Percentiles rank a stretch among this genome's conserved stretches.
Evolutionary conservation across 2,888 invertebrate species (phyloP).

Genomic region (Cheilosia impressa): DNA sequence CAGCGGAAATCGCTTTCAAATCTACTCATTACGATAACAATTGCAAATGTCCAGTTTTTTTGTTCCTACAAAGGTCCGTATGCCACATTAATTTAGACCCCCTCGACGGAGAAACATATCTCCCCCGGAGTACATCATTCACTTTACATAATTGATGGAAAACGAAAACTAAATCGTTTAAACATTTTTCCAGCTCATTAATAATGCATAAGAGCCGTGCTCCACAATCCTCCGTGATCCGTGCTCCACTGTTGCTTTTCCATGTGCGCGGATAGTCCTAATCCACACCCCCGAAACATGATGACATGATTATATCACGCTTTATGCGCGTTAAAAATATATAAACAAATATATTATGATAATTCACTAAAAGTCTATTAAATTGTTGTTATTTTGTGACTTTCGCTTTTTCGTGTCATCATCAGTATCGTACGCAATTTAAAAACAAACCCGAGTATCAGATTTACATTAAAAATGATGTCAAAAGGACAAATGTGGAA

Average conservation of each 20-base stretch:
- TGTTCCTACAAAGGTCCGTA: neutral
- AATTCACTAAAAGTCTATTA: conserved; percentile 53
- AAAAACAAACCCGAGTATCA: conserved; percentile 47
- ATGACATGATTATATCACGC: conserved; percentile 37
- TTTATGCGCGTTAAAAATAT: conserved; percentile 16
- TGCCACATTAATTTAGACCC: neutral
- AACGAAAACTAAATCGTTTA: conserved; percentile 66
- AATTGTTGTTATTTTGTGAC: conserved; percentile 42
- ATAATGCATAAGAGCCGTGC: conserved; percentile 56
- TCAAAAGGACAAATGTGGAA: conserved; percentile 47
- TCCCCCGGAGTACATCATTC: conserved; percentile 26
- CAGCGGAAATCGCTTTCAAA: neutral
- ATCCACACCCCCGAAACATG: conserved; percentile 19
- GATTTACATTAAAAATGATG: conserved; percentile 70
- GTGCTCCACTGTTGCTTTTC: neutral
- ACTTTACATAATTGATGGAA: conserved; percentile 63
- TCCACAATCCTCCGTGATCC: neutral
- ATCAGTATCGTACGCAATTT: conserved; percentile 32
- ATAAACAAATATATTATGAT: conserved; percentile 54
- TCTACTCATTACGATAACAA: neutral
- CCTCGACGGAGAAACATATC: conserved; percentile 1
- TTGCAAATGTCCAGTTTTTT: neutral
- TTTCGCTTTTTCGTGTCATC: conserved; percentile 7
- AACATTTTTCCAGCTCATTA: conserved; percentile 61
- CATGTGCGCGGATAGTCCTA: conserved; percentile 30